phyloP scores from a whole-genome alignment of 2,797 vertebrate species.

The Anniella stebbinsi region DNA sequence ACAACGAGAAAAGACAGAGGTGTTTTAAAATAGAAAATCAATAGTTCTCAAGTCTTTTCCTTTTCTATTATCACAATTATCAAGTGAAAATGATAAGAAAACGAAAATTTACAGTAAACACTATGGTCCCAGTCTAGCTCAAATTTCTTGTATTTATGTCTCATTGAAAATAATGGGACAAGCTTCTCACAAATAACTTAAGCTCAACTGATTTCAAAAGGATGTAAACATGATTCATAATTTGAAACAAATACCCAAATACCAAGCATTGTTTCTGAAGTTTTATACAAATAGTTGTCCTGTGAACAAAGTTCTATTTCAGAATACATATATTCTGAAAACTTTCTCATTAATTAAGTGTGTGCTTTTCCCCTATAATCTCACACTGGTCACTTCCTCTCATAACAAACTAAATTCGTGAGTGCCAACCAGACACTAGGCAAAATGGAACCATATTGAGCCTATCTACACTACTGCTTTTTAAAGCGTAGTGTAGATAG shows the following conservation, averaged over 20 bases:
- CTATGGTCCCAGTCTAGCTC: neutral
- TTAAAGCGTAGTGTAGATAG: too few relatives aligned
- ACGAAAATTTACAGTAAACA: neutral
- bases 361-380: neutral
- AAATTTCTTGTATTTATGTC: neutral
- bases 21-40: neutral
- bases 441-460: neutral
- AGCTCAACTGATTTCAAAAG: neutral
- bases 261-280: neutral
- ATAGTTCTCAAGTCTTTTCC: slow-evolving; percentile 7
- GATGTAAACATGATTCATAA: neutral
- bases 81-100: neutral
- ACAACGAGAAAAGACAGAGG: neutral
- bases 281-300: neutral
- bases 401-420: neutral
- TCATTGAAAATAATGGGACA: neutral
- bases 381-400: neutral
- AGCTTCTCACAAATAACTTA: neutral
- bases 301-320: neutral
- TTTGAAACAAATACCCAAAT: neutral
- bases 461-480: too few relatives aligned
- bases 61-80: neutral
- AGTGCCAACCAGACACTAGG: neutral
- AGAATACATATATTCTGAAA: neutral
- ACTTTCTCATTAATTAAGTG: neutral